Conservation (phyloP, 1,140 invertebrate genomes). For the Hypothenemus hampei region DNA sequence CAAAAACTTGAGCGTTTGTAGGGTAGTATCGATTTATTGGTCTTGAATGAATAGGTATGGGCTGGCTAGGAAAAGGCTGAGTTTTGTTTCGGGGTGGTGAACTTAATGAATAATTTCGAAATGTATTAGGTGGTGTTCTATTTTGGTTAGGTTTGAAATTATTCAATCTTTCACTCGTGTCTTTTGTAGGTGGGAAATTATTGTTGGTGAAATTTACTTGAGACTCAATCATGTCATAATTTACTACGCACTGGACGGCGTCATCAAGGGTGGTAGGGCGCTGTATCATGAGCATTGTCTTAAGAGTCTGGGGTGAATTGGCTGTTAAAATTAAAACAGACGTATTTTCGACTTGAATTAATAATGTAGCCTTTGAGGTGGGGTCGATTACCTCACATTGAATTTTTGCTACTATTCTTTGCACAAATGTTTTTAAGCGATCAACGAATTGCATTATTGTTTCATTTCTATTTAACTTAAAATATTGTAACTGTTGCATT, state of each 20-base stretch:
- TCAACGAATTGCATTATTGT: not conserved
- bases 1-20: too few relatives aligned
- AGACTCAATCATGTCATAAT: constrained; percentile 4
- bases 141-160: too few relatives aligned
- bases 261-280: constrained; percentile 1
- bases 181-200: too few relatives aligned
- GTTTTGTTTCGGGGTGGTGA: too few relatives aligned
- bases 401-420: constrained; percentile 10
- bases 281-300: constrained; percentile 3
- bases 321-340: constrained; percentile 4
- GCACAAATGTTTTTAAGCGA: constrained; percentile 7
- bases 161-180: too few relatives aligned
- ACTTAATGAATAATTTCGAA: too few relatives aligned
- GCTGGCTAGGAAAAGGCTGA: too few relatives aligned
- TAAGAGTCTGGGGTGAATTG: not conserved
- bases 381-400: too few relatives aligned
- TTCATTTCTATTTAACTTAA: constrained; percentile 9
- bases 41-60: too few relatives aligned
- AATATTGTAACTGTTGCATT: constrained; percentile 12
- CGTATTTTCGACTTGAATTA: constrained; percentile 3
- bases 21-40: too few relatives aligned
- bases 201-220: too few relatives aligned
- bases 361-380: not conserved
- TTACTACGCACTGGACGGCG: not conserved
- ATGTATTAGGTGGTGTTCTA: too few relatives aligned